phyloP scores from a whole-genome alignment of 2,797 vertebrate species.

The Macroramphosus scolopax region DNA sequence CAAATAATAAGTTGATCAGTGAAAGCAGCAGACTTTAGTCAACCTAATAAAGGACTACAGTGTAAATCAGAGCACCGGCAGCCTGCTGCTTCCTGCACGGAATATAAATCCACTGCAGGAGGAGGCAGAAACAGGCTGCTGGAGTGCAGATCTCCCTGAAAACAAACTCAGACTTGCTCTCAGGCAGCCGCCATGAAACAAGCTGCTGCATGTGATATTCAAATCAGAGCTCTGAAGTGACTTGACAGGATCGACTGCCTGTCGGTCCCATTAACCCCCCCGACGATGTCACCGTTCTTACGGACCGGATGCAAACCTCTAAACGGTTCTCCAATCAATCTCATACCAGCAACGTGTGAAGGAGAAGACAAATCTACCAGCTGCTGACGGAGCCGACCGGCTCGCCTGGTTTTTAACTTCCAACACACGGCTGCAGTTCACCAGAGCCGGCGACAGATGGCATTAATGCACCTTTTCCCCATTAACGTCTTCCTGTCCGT shows the following conservation, averaged over 20 bases:
- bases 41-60: no score
- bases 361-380: constrained; percentile 14
- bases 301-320: no score
- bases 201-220: constrained; percentile 40
- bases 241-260: constrained; percentile 38
- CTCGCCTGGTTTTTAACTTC: constrained; percentile 25
- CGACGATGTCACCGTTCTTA: constrained; percentile 4
- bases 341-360: neutral
- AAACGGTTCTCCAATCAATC: neutral
- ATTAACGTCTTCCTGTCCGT: constrained; percentile 25
- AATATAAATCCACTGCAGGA: constrained; percentile 7
- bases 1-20: no score
- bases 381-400: constrained; percentile 44
- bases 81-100: neutral
- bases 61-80: neutral
- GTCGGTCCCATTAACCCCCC: constrained; percentile 30
- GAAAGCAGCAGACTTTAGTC: no score
- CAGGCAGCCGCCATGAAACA: constrained; percentile 37
- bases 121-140: constrained; percentile 9
- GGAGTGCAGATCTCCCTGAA: constrained; percentile 3
- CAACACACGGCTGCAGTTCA: constrained; percentile 51
- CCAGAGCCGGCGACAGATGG: constrained; percentile 66
- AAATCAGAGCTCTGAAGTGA: constrained; percentile 29
- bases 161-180: constrained; percentile 18
- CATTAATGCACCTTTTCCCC: constrained; percentile 51